These are phyloP conservation scores for Calephelis nemesis DNA, from an alignment of 1,140 invertebrate genomes.

Conservation along the genomic window DNA sequence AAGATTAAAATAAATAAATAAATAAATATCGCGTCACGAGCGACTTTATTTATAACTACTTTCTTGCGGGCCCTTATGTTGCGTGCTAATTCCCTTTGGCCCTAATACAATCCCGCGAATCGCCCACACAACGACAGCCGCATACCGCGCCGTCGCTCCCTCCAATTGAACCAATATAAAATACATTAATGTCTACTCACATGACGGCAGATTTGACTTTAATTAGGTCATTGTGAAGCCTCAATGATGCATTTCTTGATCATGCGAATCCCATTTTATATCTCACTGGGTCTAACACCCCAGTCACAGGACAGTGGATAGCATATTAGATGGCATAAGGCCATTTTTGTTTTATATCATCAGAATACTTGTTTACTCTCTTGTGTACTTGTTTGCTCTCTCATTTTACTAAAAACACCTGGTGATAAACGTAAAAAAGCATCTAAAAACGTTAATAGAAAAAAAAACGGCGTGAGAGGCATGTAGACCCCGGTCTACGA, in stretches of 20 bases:
- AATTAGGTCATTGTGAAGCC: slow-evolving; percentile 69
- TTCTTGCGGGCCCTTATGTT: slow-evolving; percentile 20
- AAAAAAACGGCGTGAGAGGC: too few species aligned
- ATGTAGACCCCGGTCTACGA: too few species aligned
- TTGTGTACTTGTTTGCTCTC: too few species aligned
- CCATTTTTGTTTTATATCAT: too few species aligned
- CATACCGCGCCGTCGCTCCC: slow-evolving; percentile 71
- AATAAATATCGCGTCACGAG: not conserved
- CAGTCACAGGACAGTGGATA: too few species aligned
- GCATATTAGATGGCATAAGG: too few species aligned
- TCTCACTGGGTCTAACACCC: too few species aligned
- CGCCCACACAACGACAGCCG: slow-evolving; percentile 63
- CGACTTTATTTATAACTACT: not conserved
- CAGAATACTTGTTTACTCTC: too few species aligned
- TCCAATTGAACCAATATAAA: slow-evolving; percentile 78
- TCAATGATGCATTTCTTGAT: slow-evolving; percentile 25
- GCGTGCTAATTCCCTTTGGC: slow-evolving; percentile 60
- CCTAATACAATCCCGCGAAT: slow-evolving; percentile 71
- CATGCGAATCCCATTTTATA: not conserved
- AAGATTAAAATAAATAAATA: too few species aligned
- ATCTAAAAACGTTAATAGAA: too few species aligned
- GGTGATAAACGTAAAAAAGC: too few species aligned
- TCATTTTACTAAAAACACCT: too few species aligned
- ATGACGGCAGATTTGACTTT: slow-evolving; percentile 64
- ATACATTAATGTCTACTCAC: slow-evolving; percentile 69